Evolutionary conservation across 2,797 vertebrate species (phyloP).

Genomic region (Sebastes jordani): DNA sequence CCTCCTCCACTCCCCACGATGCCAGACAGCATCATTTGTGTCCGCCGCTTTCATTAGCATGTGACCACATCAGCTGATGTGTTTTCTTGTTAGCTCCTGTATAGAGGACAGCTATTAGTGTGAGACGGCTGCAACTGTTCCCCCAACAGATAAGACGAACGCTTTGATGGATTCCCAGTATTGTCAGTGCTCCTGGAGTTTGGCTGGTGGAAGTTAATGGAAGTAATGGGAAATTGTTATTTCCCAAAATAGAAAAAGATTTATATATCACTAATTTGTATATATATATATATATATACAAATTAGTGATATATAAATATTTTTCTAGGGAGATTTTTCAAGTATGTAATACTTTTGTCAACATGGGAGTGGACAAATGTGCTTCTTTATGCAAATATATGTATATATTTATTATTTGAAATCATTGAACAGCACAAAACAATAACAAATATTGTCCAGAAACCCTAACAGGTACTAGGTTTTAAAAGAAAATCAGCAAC

Average conservation of each 20-base stretch:
- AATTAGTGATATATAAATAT: too few species aligned
- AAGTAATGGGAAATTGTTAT: conserved; percentile 2
- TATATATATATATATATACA: too few species aligned
- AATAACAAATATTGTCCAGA: accelerated
- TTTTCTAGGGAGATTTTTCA: too few species aligned
- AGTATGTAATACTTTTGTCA: accelerated
- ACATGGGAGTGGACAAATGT: too few species aligned
- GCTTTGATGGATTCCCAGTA: conserved; percentile 40
- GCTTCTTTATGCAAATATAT: too few species aligned
- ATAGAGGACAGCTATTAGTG: conserved; percentile 23
- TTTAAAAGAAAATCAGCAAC: neutral
- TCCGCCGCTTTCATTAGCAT: conserved; percentile 39
- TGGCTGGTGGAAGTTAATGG: conserved; percentile 17
- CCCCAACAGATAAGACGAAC: neutral
- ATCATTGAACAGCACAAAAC: accelerated
- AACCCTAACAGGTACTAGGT: too few species aligned
- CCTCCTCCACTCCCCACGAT: neutral
- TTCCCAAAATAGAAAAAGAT: neutral
- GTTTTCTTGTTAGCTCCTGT: conserved; percentile 7
- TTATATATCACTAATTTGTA: too few species aligned
- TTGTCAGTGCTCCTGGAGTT: neutral
- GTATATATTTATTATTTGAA: too few species aligned
- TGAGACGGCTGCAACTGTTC: conserved; percentile 18
- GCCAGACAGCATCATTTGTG: conserved; percentile 8
- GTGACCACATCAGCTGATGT: conserved; percentile 5